A percentile compares a stretch with the other conserved stretches of the same genome.
Conservation (phyloP, 2,888 invertebrate species). For the Hyalella azteca region DNA sequence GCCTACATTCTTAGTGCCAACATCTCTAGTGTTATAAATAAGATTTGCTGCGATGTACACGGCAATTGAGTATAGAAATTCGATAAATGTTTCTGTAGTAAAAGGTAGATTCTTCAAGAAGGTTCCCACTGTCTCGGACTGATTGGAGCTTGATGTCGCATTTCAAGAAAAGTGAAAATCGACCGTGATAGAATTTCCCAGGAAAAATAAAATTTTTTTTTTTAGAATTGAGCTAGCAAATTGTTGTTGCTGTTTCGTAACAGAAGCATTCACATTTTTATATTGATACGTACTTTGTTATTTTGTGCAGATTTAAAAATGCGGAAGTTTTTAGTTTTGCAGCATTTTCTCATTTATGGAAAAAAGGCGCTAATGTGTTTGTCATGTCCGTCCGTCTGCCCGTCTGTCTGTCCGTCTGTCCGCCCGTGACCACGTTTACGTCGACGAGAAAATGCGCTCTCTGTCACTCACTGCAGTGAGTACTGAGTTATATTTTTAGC, state of each 20-base stretch:
- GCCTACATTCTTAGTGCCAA: no score
- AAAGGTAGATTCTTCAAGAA: neutral
- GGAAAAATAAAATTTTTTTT: neutral
- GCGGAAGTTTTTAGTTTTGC: neutral
- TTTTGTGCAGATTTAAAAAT: no score
- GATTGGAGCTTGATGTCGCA: slow-evolving; percentile 15
- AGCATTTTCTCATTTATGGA: neutral
- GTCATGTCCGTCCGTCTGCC: no score
- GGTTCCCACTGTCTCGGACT: slow-evolving; percentile 17
- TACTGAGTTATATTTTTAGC: no score
- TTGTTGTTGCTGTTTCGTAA: neutral
- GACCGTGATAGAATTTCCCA: neutral
- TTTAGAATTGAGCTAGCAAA: neutral
- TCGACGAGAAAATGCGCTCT: no score
- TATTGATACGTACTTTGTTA: no score
- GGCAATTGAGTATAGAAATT: slow-evolving; percentile 7
- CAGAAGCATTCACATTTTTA: no score
- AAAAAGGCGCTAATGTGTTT: neutral
- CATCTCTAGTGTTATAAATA: no score
- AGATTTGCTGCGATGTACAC: no score
- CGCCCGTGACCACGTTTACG: no score
- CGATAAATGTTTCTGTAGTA: slow-evolving; percentile 25
- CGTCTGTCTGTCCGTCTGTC: no score
- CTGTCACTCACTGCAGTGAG: no score
- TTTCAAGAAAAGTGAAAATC: neutral